Base-by-base conservation (phyloP, 2,888 invertebrate genomes). In the Ferdinandea cuprea region DNA sequence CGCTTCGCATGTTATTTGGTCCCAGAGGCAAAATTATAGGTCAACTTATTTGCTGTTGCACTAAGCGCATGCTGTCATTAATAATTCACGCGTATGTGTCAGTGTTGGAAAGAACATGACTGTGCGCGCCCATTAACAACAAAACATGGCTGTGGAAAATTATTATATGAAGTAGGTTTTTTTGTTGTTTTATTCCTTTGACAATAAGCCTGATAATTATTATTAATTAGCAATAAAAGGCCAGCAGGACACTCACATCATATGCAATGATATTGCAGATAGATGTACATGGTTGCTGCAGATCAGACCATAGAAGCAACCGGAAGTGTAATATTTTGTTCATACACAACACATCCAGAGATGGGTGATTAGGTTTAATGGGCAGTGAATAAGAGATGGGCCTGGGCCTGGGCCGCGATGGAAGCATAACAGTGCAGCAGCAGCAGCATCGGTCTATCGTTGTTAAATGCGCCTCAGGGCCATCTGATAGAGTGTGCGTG, bases 131-230 rank as follows among this genome's bases (percentile, higher is more conserved):
- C 15, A 37, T 68, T 48, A 58, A 42, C 63, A 72, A 52, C 54
- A 50, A n/a, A 40, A 48, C 30, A 63, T 63, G 37, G 25, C 17
- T 44, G 48, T 44, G 59, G 25, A 42, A 68, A 66, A 58, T 72
- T 73, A 58, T 78, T 78, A 54, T 77, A 68, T 68, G 73, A 78
- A 37, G 52, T 32, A 59, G 52, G 52, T 66, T 65, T 65, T 65
- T 65, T 79, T 73, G 52, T 32, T 65, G 52, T 59, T 66, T 65
- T 65, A 59, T 65, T 79, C 79, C 68, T 50, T 63, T 28, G 48
- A 79, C 65, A 79, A 79, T 74, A 69, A 65, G 52, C 52, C 69
- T 37, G 73, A 79, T 84, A 79, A 84, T 79, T 69, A 84, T 84
- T 69, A 71, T 84, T 79, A 84, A 84, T 65, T 74, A 69, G 52